phyloP scores from a whole-genome alignment of 37 sponge, comb jelly and placozoan genomes.

The Axinella damicornis region DNA sequence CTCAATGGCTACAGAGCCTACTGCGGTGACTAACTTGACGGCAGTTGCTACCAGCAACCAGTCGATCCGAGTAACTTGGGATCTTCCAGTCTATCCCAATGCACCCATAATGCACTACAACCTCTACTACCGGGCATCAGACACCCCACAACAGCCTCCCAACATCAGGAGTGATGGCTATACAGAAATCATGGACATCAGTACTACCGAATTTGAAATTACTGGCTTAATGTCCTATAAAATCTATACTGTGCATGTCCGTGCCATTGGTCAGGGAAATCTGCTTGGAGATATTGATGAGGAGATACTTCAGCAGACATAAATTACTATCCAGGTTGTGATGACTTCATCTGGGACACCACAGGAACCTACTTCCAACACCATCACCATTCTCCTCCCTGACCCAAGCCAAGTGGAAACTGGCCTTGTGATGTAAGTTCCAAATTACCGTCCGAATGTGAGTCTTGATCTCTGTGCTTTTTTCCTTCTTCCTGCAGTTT shows the following conservation, averaged over 20 bases:
- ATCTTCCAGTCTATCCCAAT: constrained; percentile 38
- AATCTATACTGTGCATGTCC: no score
- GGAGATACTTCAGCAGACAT: neutral
- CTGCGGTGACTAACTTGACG: constrained; percentile 8
- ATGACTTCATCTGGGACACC: neutral
- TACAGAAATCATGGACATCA: no score
- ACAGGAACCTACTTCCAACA: neutral
- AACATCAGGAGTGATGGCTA: no score
- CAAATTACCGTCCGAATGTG: neutral
- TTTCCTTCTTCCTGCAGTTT: constrained; percentile 34
- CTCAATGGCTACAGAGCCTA: no score
- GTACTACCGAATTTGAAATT: no score
- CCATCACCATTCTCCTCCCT: neutral
- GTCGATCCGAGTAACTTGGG: constrained; percentile 21
- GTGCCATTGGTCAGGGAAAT: no score
- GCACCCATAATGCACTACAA: constrained; percentile 12
- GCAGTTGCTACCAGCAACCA: no score
- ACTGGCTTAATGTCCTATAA: no score
- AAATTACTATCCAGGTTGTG: neutral
- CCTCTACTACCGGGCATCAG: neutral
- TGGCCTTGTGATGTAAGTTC: neutral
- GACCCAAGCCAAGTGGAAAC: no score
- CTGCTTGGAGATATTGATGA: no score
- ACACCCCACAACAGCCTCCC: no score
- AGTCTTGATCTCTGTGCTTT: neutral